Percentiles rank a stretch among this genome's conserved stretches.
phyloP scores from a whole-genome alignment of 2,797 vertebrate genomes.

The Sorex maritimensis region DNA sequence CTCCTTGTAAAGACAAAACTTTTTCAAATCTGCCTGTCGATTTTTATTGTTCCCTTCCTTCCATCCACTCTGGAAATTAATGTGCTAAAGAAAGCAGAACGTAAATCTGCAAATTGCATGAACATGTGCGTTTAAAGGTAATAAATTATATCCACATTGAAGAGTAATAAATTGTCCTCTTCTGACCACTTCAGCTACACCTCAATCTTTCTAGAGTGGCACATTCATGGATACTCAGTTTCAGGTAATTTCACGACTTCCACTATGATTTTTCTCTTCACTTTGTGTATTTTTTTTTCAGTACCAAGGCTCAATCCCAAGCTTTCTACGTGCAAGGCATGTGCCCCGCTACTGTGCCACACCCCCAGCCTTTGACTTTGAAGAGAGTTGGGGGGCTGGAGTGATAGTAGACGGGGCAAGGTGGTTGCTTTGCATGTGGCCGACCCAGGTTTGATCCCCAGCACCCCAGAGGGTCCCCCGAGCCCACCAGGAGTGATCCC shows the following conservation, averaged over 20 bases:
- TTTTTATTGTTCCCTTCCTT: conserved; percentile 47
- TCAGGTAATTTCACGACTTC: conserved; percentile 50
- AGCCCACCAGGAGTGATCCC: too few relatives aligned
- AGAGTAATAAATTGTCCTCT: conserved; percentile 33
- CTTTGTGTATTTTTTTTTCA: conserved; percentile 27
- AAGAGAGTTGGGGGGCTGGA: too few relatives aligned
- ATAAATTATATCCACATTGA: too few relatives aligned
- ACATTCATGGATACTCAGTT: conserved; percentile 50
- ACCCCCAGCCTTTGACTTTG: too few relatives aligned
- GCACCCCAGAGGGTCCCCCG: too few relatives aligned
- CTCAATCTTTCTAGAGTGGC: conserved; percentile 24
- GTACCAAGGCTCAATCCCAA: too few relatives aligned
- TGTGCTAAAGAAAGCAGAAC: too few relatives aligned
- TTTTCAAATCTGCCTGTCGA: conserved; percentile 74
- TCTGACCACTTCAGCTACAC: conserved; percentile 21
- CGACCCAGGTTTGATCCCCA: too few relatives aligned
- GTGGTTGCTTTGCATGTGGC: too few relatives aligned
- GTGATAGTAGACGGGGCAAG: too few relatives aligned
- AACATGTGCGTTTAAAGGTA: not conserved
- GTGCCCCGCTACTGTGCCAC: too few relatives aligned
- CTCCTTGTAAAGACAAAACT: not conserved
- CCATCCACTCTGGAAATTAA: conserved; percentile 38
- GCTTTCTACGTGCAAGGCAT: too few relatives aligned
- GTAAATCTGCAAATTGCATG: conserved; percentile 35
- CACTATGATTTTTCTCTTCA: conserved; percentile 50